These are phyloP conservation scores for Drosophila seguyi DNA, from an alignment of 1,140 invertebrate genomes.

Conservation along the genomic window DNA sequence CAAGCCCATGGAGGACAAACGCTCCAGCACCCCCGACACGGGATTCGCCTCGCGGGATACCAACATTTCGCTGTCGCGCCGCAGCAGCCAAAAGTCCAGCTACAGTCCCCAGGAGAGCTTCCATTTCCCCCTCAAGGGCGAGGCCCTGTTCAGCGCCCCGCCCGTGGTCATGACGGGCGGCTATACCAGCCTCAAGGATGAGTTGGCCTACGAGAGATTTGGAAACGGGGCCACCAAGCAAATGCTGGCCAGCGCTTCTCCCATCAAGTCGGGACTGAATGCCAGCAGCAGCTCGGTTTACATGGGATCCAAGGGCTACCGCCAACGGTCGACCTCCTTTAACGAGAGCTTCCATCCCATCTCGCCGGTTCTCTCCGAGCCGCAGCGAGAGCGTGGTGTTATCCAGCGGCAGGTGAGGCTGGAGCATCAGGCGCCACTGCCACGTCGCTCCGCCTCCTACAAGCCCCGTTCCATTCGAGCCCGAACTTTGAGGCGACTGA, in stretches of 20 bases:
- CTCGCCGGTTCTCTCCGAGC: slow-evolving; percentile 76
- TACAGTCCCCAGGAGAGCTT: slow-evolving; percentile 84
- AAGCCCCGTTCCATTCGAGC: slow-evolving; percentile 85
- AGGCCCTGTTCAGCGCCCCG: slow-evolving; percentile 60
- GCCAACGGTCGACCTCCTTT: slow-evolving; percentile 84
- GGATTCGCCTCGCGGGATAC: slow-evolving; percentile 83
- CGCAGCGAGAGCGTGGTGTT: slow-evolving; percentile 31
- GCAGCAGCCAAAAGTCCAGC: slow-evolving; percentile 83
- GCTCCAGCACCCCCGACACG: slow-evolving; percentile 83
- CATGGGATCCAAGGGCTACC: slow-evolving; percentile 55
- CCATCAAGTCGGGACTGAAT: slow-evolving; percentile 69
- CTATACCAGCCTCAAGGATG: slow-evolving; percentile 52
- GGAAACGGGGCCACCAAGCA: slow-evolving; percentile 68
- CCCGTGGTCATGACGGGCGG: slow-evolving; percentile 55
- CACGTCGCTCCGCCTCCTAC: slow-evolving; percentile 69
- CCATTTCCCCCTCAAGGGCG: slow-evolving; percentile 72
- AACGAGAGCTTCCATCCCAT: slow-evolving; percentile 83
- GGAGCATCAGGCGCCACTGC: slow-evolving; percentile 36
- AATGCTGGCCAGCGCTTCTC: slow-evolving; percentile 71
- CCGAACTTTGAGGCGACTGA: slow-evolving; percentile 86
- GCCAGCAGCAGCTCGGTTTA: slow-evolving; percentile 69
- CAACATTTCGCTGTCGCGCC: slow-evolving; percentile 79
- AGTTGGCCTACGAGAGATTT: slow-evolving; percentile 64
- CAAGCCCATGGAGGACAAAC: slow-evolving; percentile 70
- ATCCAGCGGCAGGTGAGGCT: slow-evolving; percentile 46